Conservation (phyloP, 2,888 invertebrate species). For the Arge pagana region DNA sequence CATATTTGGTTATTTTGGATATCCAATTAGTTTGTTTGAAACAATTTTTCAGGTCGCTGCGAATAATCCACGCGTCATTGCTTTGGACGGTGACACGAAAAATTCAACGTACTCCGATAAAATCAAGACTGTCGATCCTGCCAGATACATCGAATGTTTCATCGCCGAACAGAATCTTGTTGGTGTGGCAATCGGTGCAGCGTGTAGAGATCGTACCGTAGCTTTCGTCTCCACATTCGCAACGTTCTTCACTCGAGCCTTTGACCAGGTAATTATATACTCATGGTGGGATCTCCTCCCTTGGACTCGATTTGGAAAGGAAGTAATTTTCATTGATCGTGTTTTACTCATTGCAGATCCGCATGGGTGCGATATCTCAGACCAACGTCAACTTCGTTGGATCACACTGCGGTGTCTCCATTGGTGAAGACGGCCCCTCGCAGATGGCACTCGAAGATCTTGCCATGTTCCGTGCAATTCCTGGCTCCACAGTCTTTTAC, state of each 20-base stretch:
- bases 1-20: background rate
- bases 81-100: slow-evolving; percentile 97
- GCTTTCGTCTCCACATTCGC: slow-evolving; percentile 98
- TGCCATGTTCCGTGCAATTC: slow-evolving; percentile 91
- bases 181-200: slow-evolving; percentile 93
- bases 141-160: slow-evolving; percentile 93
- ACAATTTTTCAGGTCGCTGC: slow-evolving; percentile 57
- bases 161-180: slow-evolving; percentile 99
- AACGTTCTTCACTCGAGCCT: slow-evolving; percentile 94
- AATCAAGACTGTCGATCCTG: slow-evolving; percentile 73
- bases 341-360: slow-evolving; percentile 65
- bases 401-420: slow-evolving; percentile 97
- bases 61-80: slow-evolving; percentile 77
- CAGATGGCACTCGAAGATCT: slow-evolving; percentile 99
- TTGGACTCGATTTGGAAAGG: background rate
- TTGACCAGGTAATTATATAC: slow-evolving; percentile 95
- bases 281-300: background rate
- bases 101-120: slow-evolving; percentile 98
- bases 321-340: slow-evolving; percentile 1
- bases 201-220: slow-evolving; percentile 89
- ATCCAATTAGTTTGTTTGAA: background rate
- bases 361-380: slow-evolving; percentile 99
- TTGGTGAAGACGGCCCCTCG: slow-evolving; percentile 98
- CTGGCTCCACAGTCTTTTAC: slow-evolving; percentile 79
- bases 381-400: slow-evolving; percentile 96